Conservation (phyloP, 2,888 invertebrate genomes). For the Cephalotes varians region DNA sequence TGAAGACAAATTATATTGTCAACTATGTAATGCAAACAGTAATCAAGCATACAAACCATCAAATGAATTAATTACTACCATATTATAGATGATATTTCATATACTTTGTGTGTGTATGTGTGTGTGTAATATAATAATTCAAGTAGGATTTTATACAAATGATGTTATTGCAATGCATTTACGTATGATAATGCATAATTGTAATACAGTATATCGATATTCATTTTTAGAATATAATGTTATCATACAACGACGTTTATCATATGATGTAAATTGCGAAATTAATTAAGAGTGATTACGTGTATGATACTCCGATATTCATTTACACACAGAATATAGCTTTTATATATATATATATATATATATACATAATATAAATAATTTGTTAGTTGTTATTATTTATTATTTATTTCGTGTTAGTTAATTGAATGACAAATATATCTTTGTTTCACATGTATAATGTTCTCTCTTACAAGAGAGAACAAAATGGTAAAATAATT, state of each 20-base stretch:
- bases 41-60: background rate
- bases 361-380: background rate
- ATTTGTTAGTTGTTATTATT: background rate
- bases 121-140: background rate
- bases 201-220: too few relatives aligned
- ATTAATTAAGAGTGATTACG: too few relatives aligned
- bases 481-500: background rate
- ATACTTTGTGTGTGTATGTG: too few relatives aligned
- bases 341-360: background rate
- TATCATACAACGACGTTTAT: too few relatives aligned
- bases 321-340: background rate
- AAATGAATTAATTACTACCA: background rate
- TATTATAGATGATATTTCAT: too few relatives aligned
- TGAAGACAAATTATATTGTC: background rate
- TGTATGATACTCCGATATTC: background rate
- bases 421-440: background rate
- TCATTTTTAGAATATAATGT: too few relatives aligned
- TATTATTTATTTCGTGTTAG: background rate
- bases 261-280: too few relatives aligned
- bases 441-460: background rate
- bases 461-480: background rate
- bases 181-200: too few relatives aligned
- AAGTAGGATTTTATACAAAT: background rate
- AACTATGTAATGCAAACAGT: background rate
- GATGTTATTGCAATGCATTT: background rate